phyloP scores from a whole-genome alignment of 2,113 vertebrate species.

The Upupa epops region DNA sequence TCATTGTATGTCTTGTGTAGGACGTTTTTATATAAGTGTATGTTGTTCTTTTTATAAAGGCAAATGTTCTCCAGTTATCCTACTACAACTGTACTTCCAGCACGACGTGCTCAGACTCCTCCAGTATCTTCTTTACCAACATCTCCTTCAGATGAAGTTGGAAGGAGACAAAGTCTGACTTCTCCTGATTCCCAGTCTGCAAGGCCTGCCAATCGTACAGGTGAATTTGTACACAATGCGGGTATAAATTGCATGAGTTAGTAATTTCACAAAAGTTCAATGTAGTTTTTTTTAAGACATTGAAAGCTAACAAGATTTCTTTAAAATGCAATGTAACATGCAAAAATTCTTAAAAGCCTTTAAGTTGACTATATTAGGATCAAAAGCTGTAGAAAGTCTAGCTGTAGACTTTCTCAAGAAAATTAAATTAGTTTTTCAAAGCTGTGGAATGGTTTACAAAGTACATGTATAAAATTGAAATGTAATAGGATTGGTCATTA shows the following conservation, averaged over 20 bases:
- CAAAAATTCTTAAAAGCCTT: not conserved
- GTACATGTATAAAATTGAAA: not conserved
- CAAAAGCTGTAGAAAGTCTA: not conserved
- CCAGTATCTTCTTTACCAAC: conserved; percentile 94
- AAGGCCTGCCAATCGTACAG: conserved; percentile 87
- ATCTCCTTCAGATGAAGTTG: conserved; percentile 93
- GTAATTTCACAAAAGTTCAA: not conserved
- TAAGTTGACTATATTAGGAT: not conserved
- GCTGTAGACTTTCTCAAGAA: not conserved
- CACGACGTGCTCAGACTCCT: conserved; percentile 93
- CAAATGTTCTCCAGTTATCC: conserved; percentile 99
- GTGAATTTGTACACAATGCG: conserved; percentile 22
- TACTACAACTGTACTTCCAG: conserved; percentile 89
- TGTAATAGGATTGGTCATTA: not conserved
- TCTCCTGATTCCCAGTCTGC: conserved; percentile 93
- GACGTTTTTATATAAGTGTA: not conserved
- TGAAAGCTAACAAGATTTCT: not conserved
- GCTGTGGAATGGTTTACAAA: not conserved
- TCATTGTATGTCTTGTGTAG: not conserved
- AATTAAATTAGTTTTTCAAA: not conserved
- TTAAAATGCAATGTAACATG: not conserved
- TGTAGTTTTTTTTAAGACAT: not conserved
- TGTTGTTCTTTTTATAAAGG: conserved; percentile 69
- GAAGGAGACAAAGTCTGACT: conserved; percentile 92
- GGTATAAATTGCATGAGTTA: not conserved